Evolutionary conservation across 2,113 vertebrate genomes (phyloP).

Genomic region (Malurus melanocephalus): DNA sequence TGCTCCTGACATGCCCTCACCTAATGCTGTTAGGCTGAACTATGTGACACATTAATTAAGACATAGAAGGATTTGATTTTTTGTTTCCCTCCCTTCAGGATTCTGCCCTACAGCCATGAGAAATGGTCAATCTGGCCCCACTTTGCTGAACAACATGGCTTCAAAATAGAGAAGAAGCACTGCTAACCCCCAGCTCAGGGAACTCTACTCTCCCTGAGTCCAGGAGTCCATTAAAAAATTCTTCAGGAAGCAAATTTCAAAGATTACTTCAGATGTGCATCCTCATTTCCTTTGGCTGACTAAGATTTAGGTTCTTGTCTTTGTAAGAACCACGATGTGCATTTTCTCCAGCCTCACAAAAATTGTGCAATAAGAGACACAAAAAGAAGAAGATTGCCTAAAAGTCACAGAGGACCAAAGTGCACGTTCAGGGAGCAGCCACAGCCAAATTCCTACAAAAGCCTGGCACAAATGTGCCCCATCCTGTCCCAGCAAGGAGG

Average conservation of each 20-base stretch:
- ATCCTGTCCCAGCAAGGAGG: background rate
- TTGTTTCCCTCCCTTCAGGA: background rate
- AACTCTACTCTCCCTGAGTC: no score
- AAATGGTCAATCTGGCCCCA: background rate
- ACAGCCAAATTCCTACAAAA: background rate
- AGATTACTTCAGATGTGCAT: background rate
- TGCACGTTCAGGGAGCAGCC: background rate
- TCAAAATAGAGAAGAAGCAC: background rate
- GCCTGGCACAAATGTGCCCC: background rate
- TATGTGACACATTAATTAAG: background rate
- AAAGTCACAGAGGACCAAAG: background rate
- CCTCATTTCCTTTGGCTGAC: background rate
- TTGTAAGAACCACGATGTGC: background rate
- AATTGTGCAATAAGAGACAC: background rate
- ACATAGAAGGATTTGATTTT: background rate
- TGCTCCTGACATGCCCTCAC: background rate
- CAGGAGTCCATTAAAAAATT: background rate
- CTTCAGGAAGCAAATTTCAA: background rate
- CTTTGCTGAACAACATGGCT: background rate
- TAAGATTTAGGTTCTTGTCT: background rate
- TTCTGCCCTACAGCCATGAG: background rate
- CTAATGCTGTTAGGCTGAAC: background rate
- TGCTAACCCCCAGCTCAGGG: background rate
- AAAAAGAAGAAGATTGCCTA: background rate
- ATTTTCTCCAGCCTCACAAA: background rate